Evolutionary conservation across 2,888 invertebrate species (phyloP).

Genomic region (Tenthredo mesomela): DNA sequence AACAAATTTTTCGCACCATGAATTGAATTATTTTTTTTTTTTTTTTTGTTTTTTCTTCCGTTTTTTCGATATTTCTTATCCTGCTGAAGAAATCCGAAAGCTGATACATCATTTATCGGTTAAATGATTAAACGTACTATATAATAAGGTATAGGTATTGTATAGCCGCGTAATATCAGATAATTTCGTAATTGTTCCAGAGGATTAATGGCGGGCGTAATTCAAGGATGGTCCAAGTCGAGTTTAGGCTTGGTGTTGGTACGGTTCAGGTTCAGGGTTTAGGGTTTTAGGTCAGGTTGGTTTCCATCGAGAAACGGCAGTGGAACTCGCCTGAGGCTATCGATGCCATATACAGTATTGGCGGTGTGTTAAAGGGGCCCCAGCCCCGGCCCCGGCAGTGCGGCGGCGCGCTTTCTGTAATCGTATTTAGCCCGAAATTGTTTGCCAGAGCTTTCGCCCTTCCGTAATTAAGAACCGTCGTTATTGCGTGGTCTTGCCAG

Average conservation of each 20-base stretch:
- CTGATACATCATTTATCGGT: too few species aligned
- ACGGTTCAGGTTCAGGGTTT: not conserved
- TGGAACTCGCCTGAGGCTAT: not conserved
- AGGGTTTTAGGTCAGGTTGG: not conserved
- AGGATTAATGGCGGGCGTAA: conserved; percentile 27
- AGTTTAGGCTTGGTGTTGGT: not conserved
- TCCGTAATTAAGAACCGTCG: conserved; percentile 46
- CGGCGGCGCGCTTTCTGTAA: conserved; percentile 39
- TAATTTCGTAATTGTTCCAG: conserved; percentile 25
- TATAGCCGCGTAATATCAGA: not conserved
- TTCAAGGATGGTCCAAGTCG: conserved; percentile 18
- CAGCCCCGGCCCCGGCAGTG: too few species aligned
- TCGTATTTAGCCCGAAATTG: conserved; percentile 38
- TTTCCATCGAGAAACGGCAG: not conserved
- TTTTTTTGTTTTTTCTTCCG: too few species aligned
- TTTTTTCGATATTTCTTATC: too few species aligned
- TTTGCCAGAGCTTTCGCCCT: conserved; percentile 7
- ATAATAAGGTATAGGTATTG: too few species aligned
- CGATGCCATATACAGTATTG: not conserved
- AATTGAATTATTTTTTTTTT: too few species aligned
- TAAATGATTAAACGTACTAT: not conserved
- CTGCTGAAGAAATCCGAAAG: too few species aligned
- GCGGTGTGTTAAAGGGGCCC: not conserved
- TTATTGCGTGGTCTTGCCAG: conserved; percentile 40
- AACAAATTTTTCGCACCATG: too few species aligned